Percentiles rank a stretch among this genome's conserved stretches.
These are phyloP conservation scores for Pyrrhosoma nymphula DNA, from an alignment of 2,888 invertebrate species.

Conservation along the genomic window DNA sequence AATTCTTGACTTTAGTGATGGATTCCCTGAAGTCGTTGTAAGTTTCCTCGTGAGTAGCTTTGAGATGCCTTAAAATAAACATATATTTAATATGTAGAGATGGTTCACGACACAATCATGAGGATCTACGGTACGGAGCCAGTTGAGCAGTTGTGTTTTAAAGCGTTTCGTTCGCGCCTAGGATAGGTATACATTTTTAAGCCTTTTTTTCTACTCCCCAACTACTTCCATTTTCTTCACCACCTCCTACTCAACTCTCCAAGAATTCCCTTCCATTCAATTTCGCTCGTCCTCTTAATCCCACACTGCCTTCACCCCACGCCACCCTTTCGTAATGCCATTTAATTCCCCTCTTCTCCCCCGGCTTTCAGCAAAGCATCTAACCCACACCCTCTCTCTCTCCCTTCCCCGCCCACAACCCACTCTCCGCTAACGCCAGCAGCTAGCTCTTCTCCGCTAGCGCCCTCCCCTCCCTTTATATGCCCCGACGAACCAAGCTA, in stretches of 20 bases:
- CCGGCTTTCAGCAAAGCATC: slow-evolving; percentile 28
- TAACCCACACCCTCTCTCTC: not conserved
- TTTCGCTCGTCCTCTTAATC: slow-evolving; percentile 11
- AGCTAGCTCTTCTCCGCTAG: no score
- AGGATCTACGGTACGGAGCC: no score
- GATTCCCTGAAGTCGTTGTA: no score
- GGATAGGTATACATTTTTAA: not conserved
- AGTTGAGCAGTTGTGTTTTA: no score
- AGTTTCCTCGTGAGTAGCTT: no score
- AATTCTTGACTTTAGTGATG: no score
- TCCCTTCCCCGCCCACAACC: not conserved
- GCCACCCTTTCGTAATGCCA: not conserved
- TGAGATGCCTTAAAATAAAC: no score
- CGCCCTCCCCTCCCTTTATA: no score
- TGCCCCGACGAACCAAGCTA: no score
- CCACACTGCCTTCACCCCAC: not conserved
- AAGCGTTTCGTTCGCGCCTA: not conserved
- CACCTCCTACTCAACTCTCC: not conserved
- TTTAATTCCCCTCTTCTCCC: slow-evolving; percentile 17
- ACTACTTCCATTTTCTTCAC: not conserved
- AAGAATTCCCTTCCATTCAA: slow-evolving; percentile 13
- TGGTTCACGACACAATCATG: no score
- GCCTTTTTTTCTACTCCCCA: not conserved
- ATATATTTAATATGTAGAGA: no score
- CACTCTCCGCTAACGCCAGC: not conserved